Evolutionary conservation across 1,140 invertebrate species (phyloP).

Genomic region (Capitella teleta): DNA sequence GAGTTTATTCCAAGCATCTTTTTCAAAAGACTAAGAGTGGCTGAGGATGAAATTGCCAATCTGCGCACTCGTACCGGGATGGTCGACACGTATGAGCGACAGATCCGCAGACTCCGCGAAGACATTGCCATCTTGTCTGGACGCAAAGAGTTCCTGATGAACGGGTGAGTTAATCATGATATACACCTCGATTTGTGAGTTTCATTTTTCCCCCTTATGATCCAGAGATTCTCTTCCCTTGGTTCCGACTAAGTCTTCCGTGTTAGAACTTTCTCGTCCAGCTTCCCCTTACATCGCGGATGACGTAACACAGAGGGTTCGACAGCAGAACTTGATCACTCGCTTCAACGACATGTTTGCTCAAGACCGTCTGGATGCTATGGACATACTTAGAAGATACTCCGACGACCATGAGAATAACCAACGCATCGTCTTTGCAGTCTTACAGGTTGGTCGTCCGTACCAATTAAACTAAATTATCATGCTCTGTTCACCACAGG

Average conservation of each 20-base stretch:
- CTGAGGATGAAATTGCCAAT: conserved; percentile 31
- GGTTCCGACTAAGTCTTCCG: too few relatives aligned
- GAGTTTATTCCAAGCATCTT: too few relatives aligned
- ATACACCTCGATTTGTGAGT: too few relatives aligned
- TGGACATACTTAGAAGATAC: conserved; percentile 35
- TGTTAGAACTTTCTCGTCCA: conserved; percentile 18
- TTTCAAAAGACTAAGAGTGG: too few relatives aligned
- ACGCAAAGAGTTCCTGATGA: conserved; percentile 5
- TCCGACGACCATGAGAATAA: conserved; percentile 39
- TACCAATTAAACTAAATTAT: not conserved
- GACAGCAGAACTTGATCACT: conserved; percentile 31
- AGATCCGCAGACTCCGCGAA: conserved; percentile 31
- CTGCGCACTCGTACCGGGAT: conserved; percentile 26
- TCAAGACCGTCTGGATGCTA: conserved; percentile 33
- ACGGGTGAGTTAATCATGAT: not conserved
- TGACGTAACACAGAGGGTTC: conserved; percentile 34
- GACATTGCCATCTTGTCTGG: conserved; percentile 28
- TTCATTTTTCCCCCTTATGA: too few relatives aligned
- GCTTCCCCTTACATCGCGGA: conserved; percentile 28
- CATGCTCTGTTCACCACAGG: conserved; percentile 17
- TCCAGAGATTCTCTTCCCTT: too few relatives aligned
- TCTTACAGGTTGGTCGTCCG: conserved; percentile 27
- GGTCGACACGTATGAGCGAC: conserved; percentile 32
- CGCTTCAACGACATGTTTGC: conserved; percentile 39
- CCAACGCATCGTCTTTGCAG: conserved; percentile 34